Conservation (phyloP, 30 jellyfish, hydroid and myxozoan species). For the Aurelia sp. region DNA sequence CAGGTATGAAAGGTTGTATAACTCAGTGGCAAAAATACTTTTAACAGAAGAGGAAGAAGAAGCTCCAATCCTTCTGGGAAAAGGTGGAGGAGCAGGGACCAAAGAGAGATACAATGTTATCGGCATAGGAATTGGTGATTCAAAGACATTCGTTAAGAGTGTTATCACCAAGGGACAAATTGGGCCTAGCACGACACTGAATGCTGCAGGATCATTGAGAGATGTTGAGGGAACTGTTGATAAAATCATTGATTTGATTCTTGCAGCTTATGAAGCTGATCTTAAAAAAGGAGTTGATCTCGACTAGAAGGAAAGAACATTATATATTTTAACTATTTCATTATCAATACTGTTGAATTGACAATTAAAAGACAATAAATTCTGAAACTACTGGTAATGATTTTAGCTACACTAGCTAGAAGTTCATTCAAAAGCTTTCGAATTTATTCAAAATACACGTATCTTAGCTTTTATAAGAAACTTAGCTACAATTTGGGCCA, state of each 20-base stretch:
- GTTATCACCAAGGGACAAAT: constrained; percentile 11
- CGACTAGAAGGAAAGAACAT: background rate
- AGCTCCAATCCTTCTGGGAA: constrained; percentile 32
- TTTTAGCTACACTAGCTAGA: too few species aligned
- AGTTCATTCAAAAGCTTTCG: too few species aligned
- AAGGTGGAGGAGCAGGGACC: constrained; percentile 29
- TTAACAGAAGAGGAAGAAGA: constrained; percentile 29
- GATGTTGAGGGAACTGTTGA: constrained; percentile 36
- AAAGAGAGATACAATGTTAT: constrained; percentile 19
- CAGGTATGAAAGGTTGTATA: constrained; percentile 61
- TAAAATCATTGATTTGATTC: constrained; percentile 30
- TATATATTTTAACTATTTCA: too few species aligned
- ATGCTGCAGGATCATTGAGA: constrained; percentile 7
- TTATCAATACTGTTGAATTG: too few species aligned
- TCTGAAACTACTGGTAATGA: too few species aligned
- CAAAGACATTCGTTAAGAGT: constrained; percentile 37
- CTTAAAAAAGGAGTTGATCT: constrained; percentile 18
- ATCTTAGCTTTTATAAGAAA: too few species aligned
- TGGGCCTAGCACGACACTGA: constrained; percentile 8
- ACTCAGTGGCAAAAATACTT: constrained; percentile 57
- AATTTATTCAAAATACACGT: too few species aligned
- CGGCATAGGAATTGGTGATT: constrained; percentile 48
- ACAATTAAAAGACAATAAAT: too few species aligned
- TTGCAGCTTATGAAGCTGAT: constrained; percentile 19
- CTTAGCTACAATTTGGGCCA: too few species aligned